These are phyloP conservation scores for Xiphias gladius DNA, from an alignment of 2,113 vertebrate genomes.

Conservation along the genomic window DNA sequence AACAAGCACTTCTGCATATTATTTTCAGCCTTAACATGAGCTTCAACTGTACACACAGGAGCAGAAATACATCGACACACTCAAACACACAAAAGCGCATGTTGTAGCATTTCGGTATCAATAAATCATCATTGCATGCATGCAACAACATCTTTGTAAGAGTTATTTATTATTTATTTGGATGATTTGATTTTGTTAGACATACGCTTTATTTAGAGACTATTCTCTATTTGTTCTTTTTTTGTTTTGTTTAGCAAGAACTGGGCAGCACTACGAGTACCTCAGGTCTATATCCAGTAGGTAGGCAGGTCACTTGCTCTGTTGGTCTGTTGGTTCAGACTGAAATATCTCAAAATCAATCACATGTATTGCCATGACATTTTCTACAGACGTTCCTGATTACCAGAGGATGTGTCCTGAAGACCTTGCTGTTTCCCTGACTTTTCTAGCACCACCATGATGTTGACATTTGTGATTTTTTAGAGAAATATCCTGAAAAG, in stretches of 20 bases:
- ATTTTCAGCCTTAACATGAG: conserved; percentile 3
- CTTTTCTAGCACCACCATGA: no score
- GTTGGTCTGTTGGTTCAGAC: no score
- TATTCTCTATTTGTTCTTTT: not conserved
- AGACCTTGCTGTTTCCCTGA: no score
- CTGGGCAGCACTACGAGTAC: not conserved
- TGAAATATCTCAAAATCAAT: no score
- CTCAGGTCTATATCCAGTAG: no score
- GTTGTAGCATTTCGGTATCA: conserved; percentile 39
- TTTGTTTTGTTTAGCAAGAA: not conserved
- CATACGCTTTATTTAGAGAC: conserved; percentile 11
- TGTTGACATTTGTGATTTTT: no score
- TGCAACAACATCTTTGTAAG: not conserved
- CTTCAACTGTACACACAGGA: not conserved
- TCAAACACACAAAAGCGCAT: conserved; percentile 4
- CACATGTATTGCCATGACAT: no score
- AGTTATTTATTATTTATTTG: conserved; percentile 50
- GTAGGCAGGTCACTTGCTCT: no score
- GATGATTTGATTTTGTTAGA: conserved; percentile 14
- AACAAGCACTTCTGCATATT: not conserved
- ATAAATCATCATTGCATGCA: conserved; percentile 49
- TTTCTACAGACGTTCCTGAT: no score
- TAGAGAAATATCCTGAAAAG: no score
- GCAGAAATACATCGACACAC: not conserved
- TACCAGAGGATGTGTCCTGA: no score